Percentiles rank a stretch among this genome's conserved stretches.
phyloP scores from a whole-genome alignment of 2,888 invertebrate species.

The Zaprionus obscuricornis region DNA sequence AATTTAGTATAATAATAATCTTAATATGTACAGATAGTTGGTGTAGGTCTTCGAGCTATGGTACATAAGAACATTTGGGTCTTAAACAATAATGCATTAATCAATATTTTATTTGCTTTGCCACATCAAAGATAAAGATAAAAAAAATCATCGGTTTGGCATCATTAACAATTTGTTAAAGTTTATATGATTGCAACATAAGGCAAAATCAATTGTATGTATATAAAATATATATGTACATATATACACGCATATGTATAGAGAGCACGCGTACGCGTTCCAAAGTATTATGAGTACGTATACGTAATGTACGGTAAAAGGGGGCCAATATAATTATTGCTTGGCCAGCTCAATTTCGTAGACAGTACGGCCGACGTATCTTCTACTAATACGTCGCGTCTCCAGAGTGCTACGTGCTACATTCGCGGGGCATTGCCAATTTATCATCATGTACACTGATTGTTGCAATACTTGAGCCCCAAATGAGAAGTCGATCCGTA shows the following conservation, averaged over 20 bases:
- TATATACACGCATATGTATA: conserved; percentile 7
- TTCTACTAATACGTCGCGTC: too few relatives aligned
- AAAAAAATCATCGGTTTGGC: conserved; percentile 23
- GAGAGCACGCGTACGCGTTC: background rate
- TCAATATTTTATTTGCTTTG: conserved; percentile 18
- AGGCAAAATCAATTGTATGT: conserved; percentile 45
- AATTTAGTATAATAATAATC: background rate
- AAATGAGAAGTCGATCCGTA: too few relatives aligned
- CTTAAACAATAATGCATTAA: conserved; percentile 3
- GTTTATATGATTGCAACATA: conserved; percentile 49
- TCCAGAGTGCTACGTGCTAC: conserved; percentile 19
- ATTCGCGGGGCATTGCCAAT: conserved; percentile 19
- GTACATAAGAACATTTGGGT: background rate
- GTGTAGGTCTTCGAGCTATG: conserved; percentile 4
- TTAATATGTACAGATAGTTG: background rate
- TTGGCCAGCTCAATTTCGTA: conserved; percentile 30
- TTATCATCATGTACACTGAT: conserved; percentile 27
- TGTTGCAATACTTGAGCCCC: conserved; percentile 19
- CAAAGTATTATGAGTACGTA: conserved; percentile 4
- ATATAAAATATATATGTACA: conserved; percentile 23
- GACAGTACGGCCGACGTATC: conserved; percentile 35
- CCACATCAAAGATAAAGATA: conserved; percentile 56
- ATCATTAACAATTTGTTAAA: conserved; percentile 3
- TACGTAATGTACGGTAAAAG: conserved; percentile 1
- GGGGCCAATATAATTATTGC: conserved; percentile 16